phyloP scores from a whole-genome alignment of 2,888 invertebrate genomes.

The Phymatocera aterrima region DNA sequence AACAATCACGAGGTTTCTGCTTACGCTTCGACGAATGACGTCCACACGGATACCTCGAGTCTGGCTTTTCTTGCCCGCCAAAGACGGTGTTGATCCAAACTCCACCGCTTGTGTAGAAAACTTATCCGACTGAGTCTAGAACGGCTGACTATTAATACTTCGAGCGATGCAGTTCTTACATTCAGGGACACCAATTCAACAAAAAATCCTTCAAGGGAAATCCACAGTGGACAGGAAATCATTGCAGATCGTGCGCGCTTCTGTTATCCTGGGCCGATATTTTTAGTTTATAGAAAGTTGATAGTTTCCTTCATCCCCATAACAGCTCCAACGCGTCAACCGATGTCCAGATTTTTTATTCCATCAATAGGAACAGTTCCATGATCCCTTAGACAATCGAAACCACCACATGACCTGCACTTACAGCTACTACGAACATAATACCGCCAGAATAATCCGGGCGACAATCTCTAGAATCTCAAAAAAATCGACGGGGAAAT shows the following conservation, averaged over 20 bases:
- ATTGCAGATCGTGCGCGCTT: background rate
- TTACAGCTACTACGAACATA: too few relatives aligned
- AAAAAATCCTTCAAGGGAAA: background rate
- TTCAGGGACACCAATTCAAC: conserved; percentile 21
- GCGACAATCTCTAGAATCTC: too few relatives aligned
- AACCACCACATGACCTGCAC: too few relatives aligned
- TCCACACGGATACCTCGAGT: conserved; percentile 37
- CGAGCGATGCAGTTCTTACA: conserved; percentile 34
- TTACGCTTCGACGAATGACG: conserved; percentile 44
- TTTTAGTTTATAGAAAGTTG: background rate
- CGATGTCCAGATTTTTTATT: background rate
- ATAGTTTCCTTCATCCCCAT: background rate
- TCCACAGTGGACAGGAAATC: background rate
- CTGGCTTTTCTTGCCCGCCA: conserved; percentile 45
- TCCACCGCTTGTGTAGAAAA: conserved; percentile 38
- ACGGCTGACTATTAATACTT: conserved; percentile 38
- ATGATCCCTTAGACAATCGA: too few relatives aligned
- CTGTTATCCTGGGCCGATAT: background rate
- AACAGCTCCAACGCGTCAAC: background rate
- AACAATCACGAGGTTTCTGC: conserved; percentile 46
- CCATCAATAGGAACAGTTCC: too few relatives aligned
- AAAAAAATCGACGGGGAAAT: too few relatives aligned
- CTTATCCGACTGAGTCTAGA: conserved; percentile 27
- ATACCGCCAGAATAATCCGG: too few relatives aligned
- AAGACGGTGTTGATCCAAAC: conserved; percentile 45